These are phyloP conservation scores for Odontocerum albicorne DNA, from an alignment of 2,888 invertebrate genomes.

Conservation along the genomic window DNA sequence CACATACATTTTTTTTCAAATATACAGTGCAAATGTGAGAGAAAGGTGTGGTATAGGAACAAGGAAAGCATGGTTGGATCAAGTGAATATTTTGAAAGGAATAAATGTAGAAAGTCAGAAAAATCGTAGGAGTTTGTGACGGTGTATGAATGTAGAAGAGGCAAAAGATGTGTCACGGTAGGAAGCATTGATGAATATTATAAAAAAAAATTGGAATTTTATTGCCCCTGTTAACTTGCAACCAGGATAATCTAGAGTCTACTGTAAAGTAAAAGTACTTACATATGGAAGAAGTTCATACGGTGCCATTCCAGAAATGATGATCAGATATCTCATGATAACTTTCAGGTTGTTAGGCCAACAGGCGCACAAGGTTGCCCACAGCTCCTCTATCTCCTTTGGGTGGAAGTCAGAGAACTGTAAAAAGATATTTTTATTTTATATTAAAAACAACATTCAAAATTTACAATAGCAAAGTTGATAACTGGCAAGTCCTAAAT, in stretches of 20 bases:
- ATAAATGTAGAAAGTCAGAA: too few relatives aligned
- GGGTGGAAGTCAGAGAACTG: slow-evolving; percentile 96
- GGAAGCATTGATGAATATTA: too few relatives aligned
- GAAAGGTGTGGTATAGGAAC: too few relatives aligned
- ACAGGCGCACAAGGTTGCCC: slow-evolving; percentile 93
- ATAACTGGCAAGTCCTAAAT: too few relatives aligned
- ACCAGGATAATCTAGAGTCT: not conserved
- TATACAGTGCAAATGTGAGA: too few relatives aligned
- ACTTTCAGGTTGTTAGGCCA: slow-evolving; percentile 98
- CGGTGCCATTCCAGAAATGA: slow-evolving; percentile 97
- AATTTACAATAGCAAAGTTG: too few relatives aligned
- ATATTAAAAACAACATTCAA: too few relatives aligned
- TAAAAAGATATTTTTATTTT: slow-evolving; percentile 37
- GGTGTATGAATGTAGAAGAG: too few relatives aligned
- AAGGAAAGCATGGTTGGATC: too few relatives aligned
- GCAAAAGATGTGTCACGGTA: too few relatives aligned
- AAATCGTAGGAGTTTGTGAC: too few relatives aligned
- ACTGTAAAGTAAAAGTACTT: slow-evolving; percentile 48
- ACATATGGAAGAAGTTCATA: slow-evolving; percentile 89
- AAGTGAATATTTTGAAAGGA: too few relatives aligned
- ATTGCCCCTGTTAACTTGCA: not conserved
- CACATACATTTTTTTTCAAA: not conserved
- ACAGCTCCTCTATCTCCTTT: slow-evolving; percentile 92
- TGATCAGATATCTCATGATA: slow-evolving; percentile 93
- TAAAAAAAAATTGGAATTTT: not conserved